Conservation (phyloP, 2,113 vertebrate species). For the Saimiri boliviensis region DNA sequence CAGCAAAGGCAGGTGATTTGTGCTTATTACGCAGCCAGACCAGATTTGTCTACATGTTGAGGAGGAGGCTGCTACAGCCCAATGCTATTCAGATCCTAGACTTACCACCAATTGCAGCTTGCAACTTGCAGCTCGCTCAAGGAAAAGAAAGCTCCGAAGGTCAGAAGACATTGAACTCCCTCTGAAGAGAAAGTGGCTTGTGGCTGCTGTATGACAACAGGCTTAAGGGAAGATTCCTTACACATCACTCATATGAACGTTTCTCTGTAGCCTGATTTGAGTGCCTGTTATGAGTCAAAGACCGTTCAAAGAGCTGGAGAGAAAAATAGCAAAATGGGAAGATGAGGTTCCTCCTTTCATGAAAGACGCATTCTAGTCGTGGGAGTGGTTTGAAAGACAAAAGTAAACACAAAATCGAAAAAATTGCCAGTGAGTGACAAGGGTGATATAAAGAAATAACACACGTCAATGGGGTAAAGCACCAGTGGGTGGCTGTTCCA, state of each 20-base stretch:
- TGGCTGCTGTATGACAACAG: neutral
- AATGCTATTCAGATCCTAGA: too few relatives aligned
- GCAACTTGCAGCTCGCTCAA: neutral
- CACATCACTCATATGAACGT: neutral
- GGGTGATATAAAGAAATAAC: neutral
- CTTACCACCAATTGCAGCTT: neutral
- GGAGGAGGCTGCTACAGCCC: neutral
- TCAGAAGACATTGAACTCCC: neutral
- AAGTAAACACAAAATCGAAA: neutral
- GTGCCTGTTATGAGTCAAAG: neutral
- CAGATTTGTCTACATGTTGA: too few relatives aligned
- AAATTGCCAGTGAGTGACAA: neutral
- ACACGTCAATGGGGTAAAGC: neutral
- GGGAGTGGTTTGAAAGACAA: neutral
- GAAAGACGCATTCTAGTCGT: neutral
- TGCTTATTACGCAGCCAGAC: neutral
- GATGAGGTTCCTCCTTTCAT: neutral
- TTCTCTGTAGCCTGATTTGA: neutral
- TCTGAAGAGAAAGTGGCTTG: neutral
- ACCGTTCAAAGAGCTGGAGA: neutral
- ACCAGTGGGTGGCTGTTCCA: neutral
- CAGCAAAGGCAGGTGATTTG: neutral
- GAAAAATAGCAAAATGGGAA: neutral
- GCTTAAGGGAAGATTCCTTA: neutral
- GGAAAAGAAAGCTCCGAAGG: neutral